Base-by-base conservation (phyloP, 2,797 vertebrate genomes). In the Cirrhinus molitorella region DNA sequence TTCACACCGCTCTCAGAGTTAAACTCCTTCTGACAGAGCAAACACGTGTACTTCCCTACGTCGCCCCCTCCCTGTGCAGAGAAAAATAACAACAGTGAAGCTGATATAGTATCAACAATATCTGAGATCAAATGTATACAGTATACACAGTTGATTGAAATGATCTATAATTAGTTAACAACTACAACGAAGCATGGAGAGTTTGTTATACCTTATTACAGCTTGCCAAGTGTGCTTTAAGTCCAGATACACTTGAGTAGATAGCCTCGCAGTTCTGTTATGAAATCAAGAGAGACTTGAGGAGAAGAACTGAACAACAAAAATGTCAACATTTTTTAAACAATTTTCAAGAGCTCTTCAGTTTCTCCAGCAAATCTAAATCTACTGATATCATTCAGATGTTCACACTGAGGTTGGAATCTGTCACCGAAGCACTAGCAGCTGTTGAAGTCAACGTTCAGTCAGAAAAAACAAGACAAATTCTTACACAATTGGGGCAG, bases 11-110 rank as follows among this genome's bases (percentile, higher is more conserved):
- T 99, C 91, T 99, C 98, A 0, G 98, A 99, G 93, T 96, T 97
- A 91, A 99, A 99, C 92, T 99, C 97, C 92, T 99, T 99, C 90
- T 98, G 96, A 91, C 98, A 99, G 89, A 99, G 96, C 75, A 99
- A 93, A 91, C 98, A 99, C 70, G 92, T 94, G 89, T 99, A 99
- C 91, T 99, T 99, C 43, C 97, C 98, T 87, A 97, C 95, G 3
- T 95, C 95, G 88, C 97, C 96, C 73, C 96, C 96, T 47, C 97
- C 96, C 98, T 99, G 94, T 34, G 89, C 49, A 34, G 75, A 68
- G 73, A 61, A 86, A 13, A 90, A 85, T 88, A 79, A 91, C 28
- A 87, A 45, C 61, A 65, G 10, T 66, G 66, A 83, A 53, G 68
- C 25, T 49, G 43, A 55, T 45, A 16, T 43, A 63, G 13, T 16